Percentiles rank a stretch among this genome's conserved stretches.
phyloP scores from a whole-genome alignment of 2,797 vertebrate genomes.

The Platalea minor region DNA sequence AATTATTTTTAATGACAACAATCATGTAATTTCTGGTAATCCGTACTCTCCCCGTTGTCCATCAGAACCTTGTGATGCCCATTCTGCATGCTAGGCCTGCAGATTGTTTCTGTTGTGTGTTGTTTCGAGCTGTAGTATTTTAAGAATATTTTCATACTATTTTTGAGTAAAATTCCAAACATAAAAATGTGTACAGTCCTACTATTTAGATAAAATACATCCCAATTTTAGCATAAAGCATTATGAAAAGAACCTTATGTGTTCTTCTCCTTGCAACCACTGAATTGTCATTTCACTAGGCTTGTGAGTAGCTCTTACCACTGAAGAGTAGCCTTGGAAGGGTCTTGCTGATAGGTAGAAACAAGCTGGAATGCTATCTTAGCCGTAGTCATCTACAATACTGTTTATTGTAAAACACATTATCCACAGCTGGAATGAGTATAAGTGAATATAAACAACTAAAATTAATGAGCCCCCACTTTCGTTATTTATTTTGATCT shows the following conservation, averaged over 20 bases:
- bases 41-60: background rate
- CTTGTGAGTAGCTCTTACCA: background rate
- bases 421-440: background rate
- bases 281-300: background rate
- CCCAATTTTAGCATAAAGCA: background rate
- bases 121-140: slow-evolving; percentile 37
- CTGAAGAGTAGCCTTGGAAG: background rate
- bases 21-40: slow-evolving; percentile 24
- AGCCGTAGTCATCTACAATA: background rate
- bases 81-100: slow-evolving; percentile 21
- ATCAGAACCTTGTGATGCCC: background rate
- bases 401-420: background rate
- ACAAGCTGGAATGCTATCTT: background rate
- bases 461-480: background rate
- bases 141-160: slow-evolving; percentile 26
- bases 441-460: background rate
- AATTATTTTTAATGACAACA: slow-evolving; percentile 16
- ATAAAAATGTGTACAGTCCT: background rate
- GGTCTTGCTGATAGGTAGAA: background rate
- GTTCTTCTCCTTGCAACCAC: background rate
- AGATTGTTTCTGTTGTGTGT: background rate
- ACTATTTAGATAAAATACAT: background rate
- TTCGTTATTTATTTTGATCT: slow-evolving; percentile 14
- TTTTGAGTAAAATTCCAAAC: slow-evolving; percentile 50
- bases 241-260: background rate